A percentile compares a stretch with the other conserved stretches of the same genome.
Evolutionary conservation across 1,140 invertebrate genomes (phyloP).

Genomic region (Maconellicoccus hirsutus): DNA sequence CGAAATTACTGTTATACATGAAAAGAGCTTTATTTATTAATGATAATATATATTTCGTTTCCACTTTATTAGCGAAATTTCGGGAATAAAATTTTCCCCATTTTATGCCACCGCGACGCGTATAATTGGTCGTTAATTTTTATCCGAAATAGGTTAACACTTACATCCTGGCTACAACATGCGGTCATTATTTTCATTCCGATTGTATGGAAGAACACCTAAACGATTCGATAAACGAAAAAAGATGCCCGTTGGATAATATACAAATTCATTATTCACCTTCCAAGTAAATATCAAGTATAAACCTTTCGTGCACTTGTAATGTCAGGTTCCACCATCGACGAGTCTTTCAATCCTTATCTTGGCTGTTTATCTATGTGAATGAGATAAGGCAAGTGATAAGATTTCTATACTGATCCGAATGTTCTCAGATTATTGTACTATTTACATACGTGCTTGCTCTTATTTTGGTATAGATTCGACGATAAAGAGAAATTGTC

Average conservation of each 20-base stretch:
- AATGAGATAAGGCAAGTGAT: too few relatives aligned
- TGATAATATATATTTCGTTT: slow-evolving; percentile 7
- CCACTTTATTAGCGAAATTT: neutral
- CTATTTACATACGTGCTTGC: too few relatives aligned
- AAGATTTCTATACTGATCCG: too few relatives aligned
- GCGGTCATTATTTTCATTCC: neutral
- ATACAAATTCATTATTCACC: neutral
- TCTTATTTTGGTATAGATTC: too few relatives aligned
- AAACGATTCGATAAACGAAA: neutral
- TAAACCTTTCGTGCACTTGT: neutral
- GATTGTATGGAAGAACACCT: neutral
- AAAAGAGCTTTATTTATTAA: slow-evolving; percentile 3
- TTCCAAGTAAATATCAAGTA: neutral
- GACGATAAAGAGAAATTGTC: too few relatives aligned
- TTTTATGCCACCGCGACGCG: too few relatives aligned
- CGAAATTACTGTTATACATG: slow-evolving; percentile 9
- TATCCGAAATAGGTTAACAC: neutral
- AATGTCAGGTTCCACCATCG: too few relatives aligned
- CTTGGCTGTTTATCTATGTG: too few relatives aligned
- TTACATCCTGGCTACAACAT: neutral
- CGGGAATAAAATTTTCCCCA: neutral
- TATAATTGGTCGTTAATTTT: too few relatives aligned
- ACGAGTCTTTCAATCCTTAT: too few relatives aligned
- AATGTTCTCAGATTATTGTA: too few relatives aligned
- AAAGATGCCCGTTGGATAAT: neutral